Evolutionary conservation across 2,797 vertebrate species (phyloP).

Genomic region (Presbytis comata): DNA sequence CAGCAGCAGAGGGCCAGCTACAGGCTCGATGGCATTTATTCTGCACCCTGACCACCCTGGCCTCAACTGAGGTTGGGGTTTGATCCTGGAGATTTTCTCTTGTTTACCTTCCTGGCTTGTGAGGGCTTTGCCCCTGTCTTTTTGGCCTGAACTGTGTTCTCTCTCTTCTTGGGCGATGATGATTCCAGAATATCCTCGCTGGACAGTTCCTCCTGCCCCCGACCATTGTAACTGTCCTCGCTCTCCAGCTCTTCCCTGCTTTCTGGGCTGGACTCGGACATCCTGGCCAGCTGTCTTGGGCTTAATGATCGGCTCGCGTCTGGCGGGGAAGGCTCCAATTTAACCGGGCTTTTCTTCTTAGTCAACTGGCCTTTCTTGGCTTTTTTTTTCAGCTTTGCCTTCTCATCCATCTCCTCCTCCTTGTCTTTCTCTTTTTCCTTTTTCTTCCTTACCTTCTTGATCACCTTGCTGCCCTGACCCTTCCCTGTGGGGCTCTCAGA

Average conservation of each 20-base stretch:
- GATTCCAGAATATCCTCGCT: constrained; percentile 58
- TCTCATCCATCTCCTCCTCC: constrained; percentile 62
- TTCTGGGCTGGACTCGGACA: constrained; percentile 67
- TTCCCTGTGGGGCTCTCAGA: constrained; percentile 63
- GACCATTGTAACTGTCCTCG: constrained; percentile 81
- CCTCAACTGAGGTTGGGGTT: constrained; percentile 57
- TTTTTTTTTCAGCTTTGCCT: constrained; percentile 81
- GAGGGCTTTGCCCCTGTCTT: constrained; percentile 73
- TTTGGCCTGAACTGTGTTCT: constrained; percentile 23
- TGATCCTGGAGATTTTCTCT: constrained; percentile 67
- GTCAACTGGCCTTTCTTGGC: constrained; percentile 77
- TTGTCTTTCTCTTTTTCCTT: constrained; percentile 85
- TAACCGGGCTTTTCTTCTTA: constrained; percentile 70
- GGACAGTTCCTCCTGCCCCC: constrained; percentile 87
- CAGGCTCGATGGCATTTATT: constrained; percentile 40
- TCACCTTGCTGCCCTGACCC: constrained; percentile 77
- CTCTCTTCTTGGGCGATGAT: constrained; percentile 51
- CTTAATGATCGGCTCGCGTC: constrained; percentile 39
- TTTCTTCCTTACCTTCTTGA: constrained; percentile 84
- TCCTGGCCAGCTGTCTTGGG: constrained; percentile 56
- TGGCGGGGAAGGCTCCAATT: constrained; percentile 60
- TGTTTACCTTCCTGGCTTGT: constrained; percentile 75
- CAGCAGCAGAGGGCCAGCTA: constrained; percentile 37
- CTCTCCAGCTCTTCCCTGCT: constrained; percentile 74
- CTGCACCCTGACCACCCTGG: neutral